These are phyloP conservation scores for Serinus canaria DNA, from an alignment of 2,113 vertebrate species.

Conservation along the genomic window DNA sequence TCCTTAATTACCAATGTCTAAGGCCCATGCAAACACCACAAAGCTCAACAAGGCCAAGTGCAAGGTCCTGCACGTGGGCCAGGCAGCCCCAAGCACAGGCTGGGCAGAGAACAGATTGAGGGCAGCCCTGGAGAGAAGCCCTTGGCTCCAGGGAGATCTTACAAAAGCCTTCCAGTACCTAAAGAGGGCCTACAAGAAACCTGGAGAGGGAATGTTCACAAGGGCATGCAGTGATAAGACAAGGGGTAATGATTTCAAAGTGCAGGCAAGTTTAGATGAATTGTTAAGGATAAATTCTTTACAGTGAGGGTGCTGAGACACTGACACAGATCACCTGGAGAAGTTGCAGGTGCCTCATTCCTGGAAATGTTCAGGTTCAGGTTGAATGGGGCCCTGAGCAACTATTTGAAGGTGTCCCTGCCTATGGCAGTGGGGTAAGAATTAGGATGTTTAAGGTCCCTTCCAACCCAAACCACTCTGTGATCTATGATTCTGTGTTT, in stretches of 20 bases:
- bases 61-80: fast-evolving
- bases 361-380: not conserved
- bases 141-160: not conserved
- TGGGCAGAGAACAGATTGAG: not conserved
- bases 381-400: not conserved
- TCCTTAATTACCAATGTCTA: not conserved
- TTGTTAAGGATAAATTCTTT: not conserved
- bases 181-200: not conserved
- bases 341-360: not conserved
- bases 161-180: not conserved
- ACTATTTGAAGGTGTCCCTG: not conserved
- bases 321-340: not conserved
- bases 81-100: not conserved
- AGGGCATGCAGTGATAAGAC: not conserved
- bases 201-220: not conserved
- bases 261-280: not conserved
- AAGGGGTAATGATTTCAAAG: not conserved
- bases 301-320: not conserved
- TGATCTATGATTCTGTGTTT: not conserved
- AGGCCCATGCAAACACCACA: not conserved
- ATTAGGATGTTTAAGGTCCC: not conserved
- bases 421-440: not conserved
- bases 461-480: not conserved
- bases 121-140: not conserved
- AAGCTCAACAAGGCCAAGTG: not conserved